Evolutionary conservation across 2,113 vertebrate genomes (phyloP).

Genomic region (Pygoscelis antarcticus): DNA sequence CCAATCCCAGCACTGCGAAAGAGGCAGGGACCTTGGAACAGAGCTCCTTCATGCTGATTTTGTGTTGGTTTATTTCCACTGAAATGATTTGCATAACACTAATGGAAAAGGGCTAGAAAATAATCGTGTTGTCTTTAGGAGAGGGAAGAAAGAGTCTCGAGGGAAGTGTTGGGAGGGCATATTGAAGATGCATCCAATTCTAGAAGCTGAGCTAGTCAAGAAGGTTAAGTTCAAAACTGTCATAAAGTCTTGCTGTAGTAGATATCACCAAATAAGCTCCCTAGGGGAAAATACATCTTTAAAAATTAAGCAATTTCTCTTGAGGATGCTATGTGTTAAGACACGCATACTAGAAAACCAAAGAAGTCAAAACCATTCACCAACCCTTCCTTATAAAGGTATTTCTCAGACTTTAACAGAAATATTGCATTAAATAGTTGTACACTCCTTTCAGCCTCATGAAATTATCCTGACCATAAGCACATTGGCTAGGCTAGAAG

Average conservation of each 20-base stretch:
- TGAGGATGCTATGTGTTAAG: background rate
- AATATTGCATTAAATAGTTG: background rate
- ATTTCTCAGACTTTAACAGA: background rate
- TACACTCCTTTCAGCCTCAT: background rate
- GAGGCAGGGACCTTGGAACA: constrained; percentile 27
- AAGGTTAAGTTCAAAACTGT: background rate
- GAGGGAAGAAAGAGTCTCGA: background rate
- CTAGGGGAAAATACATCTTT: background rate
- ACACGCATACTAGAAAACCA: background rate
- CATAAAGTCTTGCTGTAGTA: background rate
- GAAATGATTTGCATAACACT: constrained; percentile 16
- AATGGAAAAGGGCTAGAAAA: background rate
- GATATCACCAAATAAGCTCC: background rate
- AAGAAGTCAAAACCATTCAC: background rate
- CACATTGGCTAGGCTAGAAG: background rate
- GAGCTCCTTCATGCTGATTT: constrained; percentile 7
- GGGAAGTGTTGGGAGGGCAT: background rate
- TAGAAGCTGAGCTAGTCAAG: background rate
- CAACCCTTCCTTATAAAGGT: background rate
- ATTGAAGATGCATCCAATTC: background rate
- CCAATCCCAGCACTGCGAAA: background rate
- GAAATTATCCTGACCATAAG: background rate
- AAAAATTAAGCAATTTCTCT: background rate
- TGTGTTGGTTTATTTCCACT: constrained; percentile 19
- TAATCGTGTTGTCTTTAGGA: background rate